These are phyloP conservation scores for Pararge aegeria DNA, from an alignment of 1,140 invertebrate genomes.

Conservation along the genomic window DNA sequence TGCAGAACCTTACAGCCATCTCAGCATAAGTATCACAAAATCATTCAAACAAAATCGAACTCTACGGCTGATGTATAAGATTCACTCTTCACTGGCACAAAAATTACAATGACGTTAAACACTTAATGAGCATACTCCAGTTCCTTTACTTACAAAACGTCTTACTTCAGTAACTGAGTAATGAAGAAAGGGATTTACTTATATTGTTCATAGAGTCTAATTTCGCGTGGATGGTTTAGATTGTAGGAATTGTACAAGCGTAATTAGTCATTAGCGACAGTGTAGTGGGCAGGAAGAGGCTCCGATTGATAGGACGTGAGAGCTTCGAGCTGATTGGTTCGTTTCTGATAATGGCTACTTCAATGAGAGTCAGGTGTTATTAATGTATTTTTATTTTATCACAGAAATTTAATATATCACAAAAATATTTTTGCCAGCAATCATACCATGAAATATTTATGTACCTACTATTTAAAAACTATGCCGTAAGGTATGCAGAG, in stretches of 20 bases:
- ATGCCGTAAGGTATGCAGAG: too few species aligned
- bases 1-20: constrained; percentile 20
- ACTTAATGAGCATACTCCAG: constrained; percentile 59
- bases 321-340: constrained; percentile 47
- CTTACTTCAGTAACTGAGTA: constrained; percentile 31
- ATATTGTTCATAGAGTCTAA: constrained; percentile 27
- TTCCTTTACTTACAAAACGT: constrained; percentile 36
- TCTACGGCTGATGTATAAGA: constrained; percentile 15
- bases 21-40: constrained; percentile 23
- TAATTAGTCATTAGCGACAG: constrained; percentile 72
- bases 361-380: neutral
- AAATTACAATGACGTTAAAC: constrained; percentile 48
- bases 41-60: constrained; percentile 28
- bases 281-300: constrained; percentile 59
- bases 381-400: neutral
- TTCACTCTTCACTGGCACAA: constrained; percentile 21
- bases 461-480: too few species aligned
- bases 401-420: too few species aligned
- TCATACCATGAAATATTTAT: too few species aligned
- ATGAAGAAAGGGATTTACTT: constrained; percentile 8
- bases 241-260: constrained; percentile 55
- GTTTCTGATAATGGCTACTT: constrained; percentile 12
- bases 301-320: constrained; percentile 54
- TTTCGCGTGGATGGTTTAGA: constrained; percentile 24
- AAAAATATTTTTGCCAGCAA: too few species aligned